A percentile compares a stretch with the other conserved stretches of the same genome.
These are phyloP conservation scores for Brienomyrus longianalis DNA, from an alignment of 2,113 vertebrate genomes.

Conservation along the genomic window DNA sequence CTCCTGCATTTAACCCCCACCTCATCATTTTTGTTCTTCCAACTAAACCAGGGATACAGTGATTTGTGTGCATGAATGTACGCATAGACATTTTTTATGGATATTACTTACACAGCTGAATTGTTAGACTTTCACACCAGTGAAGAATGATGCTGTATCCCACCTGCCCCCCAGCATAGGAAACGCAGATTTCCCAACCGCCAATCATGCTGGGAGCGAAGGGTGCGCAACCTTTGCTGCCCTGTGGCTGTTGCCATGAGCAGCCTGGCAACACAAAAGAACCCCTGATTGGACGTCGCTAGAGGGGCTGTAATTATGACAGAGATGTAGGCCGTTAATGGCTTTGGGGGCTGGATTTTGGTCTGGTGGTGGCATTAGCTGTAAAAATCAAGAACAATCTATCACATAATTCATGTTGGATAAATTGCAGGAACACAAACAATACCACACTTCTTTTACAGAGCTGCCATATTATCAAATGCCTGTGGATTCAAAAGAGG, in stretches of 20 bases:
- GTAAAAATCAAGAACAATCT: neutral
- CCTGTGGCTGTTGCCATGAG: neutral
- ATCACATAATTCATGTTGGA: neutral
- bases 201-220: neutral
- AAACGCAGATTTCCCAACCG: neutral
- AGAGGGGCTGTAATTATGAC: neutral
- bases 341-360: neutral
- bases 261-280: neutral
- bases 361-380: neutral
- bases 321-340: neutral
- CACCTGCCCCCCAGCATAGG: neutral
- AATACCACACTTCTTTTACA: neutral
- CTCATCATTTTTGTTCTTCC: neutral
- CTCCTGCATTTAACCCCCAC: neutral
- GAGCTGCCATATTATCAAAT: neutral
- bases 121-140: neutral
- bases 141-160: neutral
- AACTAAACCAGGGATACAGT: neutral
- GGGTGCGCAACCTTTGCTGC: neutral
- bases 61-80: neutral
- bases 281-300: neutral
- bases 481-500: neutral
- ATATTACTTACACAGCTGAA: neutral
- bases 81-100: neutral
- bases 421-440: neutral